phyloP scores from a whole-genome alignment of 2,113 vertebrate genomes.

The Notarius quadriscutis region DNA sequence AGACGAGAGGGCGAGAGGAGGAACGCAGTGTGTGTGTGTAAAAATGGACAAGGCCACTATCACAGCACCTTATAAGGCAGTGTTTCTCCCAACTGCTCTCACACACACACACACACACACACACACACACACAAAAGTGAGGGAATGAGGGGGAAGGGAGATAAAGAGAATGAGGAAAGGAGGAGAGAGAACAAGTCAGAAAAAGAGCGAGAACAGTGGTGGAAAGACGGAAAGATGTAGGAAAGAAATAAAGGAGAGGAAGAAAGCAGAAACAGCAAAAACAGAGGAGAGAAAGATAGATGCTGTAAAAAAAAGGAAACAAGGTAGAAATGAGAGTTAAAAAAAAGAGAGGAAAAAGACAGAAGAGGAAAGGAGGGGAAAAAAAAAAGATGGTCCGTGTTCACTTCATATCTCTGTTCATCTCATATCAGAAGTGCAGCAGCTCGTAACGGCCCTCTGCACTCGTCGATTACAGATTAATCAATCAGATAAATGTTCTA shows the following conservation, averaged over 20 bases:
- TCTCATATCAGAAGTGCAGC: neutral
- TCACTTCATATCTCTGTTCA: neutral
- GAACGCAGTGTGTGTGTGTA: conserved; percentile 52
- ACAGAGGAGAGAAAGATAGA: neutral
- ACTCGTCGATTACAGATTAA: neutral
- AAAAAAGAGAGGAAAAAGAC: neutral
- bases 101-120: conserved; percentile 30
- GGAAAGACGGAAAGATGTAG: conserved; percentile 31
- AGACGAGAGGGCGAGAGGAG: conserved; percentile 5
- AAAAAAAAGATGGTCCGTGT: neutral
- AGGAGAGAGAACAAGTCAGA: conserved; percentile 18
- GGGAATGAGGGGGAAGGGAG: conserved; percentile 25
- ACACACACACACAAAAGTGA: conserved; percentile 43
- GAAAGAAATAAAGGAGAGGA: neutral
- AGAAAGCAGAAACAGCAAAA: neutral
- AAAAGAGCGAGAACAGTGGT: conserved; percentile 32
- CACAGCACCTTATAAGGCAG: conserved; percentile 79
- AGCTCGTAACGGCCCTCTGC: neutral
- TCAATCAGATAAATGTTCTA: neutral
- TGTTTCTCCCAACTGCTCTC: conserved; percentile 71
- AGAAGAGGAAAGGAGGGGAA: neutral
- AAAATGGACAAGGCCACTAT: conserved; percentile 69
- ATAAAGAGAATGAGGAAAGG: conserved; percentile 15
- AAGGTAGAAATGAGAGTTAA: neutral
- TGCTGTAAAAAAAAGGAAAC: neutral